phyloP scores from a whole-genome alignment of 53 echinoderm and acorn worm genomes.

The Apostichopus leukothele region DNA sequence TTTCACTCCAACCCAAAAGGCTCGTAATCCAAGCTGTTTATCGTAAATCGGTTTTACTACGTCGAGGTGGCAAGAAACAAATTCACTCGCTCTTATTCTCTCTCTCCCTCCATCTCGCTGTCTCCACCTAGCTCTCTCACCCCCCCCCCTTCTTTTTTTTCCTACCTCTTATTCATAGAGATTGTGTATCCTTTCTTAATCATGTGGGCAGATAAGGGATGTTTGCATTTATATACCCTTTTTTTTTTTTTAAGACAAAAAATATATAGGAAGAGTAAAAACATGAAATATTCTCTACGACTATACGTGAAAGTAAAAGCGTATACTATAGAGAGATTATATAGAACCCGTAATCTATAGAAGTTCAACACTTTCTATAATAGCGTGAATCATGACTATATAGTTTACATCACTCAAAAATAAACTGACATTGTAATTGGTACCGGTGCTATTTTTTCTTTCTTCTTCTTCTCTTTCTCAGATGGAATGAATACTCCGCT shows the following conservation, averaged over 20 bases:
- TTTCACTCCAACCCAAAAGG: constrained; percentile 33
- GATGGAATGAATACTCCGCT: constrained; percentile 15
- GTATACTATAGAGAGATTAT: no score
- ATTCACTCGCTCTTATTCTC: constrained; percentile 1
- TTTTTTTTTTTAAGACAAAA: no score
- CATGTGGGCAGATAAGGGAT: constrained; percentile 3
- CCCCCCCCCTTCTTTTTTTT: no score
- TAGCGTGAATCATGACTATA: constrained; percentile 19
- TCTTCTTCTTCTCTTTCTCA: neutral
- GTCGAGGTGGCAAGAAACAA: constrained; percentile 20
- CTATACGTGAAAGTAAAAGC: constrained; percentile 15
- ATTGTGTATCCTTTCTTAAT: neutral
- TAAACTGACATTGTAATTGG: constrained; percentile 37
- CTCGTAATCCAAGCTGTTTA: constrained; percentile 43
- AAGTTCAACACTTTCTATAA: constrained; percentile 5
- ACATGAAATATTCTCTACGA: constrained; percentile 45
- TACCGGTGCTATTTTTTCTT: neutral
- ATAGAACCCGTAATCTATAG: no score
- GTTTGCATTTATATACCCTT: neutral
- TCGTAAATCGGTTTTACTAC: constrained; percentile 47
- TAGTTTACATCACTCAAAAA: constrained; percentile 44
- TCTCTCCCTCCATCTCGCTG: neutral
- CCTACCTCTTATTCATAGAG: neutral
- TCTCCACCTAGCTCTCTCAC: neutral
- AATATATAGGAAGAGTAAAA: neutral